These are phyloP conservation scores for Dicyrtomina minuta DNA, from an alignment of 2,888 invertebrate species.

Conservation along the genomic window DNA sequence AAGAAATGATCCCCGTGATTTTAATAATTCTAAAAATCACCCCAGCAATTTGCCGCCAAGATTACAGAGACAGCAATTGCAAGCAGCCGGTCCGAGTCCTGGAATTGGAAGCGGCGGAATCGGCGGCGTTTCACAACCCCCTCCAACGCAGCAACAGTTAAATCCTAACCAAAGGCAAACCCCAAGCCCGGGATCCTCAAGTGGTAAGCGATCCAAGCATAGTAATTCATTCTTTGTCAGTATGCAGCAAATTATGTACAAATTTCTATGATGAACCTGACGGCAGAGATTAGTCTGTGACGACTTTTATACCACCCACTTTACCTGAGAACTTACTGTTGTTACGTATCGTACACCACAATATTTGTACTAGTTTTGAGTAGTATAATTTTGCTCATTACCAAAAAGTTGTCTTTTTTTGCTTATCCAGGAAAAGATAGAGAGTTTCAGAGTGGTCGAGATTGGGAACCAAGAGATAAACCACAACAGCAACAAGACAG, in stretches of 20 bases:
- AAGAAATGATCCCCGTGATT: conserved; percentile 34
- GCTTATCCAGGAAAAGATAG: conserved; percentile 29
- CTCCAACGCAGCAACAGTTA: conserved; percentile 9
- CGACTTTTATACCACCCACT: conserved; percentile 17
- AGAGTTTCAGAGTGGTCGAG: conserved; percentile 29
- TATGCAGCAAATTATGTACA: background rate
- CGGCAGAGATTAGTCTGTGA: conserved; percentile 7
- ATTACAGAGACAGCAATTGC: conserved; percentile 45
- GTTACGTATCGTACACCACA: too few relatives aligned
- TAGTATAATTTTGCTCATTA: too few relatives aligned
- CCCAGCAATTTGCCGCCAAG: conserved; percentile 49
- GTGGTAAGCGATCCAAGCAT: conserved; percentile 19
- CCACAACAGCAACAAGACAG: conserved; percentile 16
- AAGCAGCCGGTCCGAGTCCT: conserved; percentile 22
- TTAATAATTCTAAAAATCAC: conserved; percentile 42
- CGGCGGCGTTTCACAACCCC: background rate
- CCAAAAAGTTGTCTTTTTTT: too few relatives aligned
- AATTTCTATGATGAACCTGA: conserved; percentile 13
- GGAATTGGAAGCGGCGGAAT: background rate
- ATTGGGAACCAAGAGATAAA: conserved; percentile 31
- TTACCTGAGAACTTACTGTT: background rate
- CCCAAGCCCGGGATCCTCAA: conserved; percentile 46
- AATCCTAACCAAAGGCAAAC: conserved; percentile 44
- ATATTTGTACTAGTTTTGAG: too few relatives aligned
- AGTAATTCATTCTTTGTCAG: background rate